Percentiles rank a stretch among this genome's conserved stretches.
phyloP scores from a whole-genome alignment of 2,888 invertebrate species.

The Stegana nigrithorax region DNA sequence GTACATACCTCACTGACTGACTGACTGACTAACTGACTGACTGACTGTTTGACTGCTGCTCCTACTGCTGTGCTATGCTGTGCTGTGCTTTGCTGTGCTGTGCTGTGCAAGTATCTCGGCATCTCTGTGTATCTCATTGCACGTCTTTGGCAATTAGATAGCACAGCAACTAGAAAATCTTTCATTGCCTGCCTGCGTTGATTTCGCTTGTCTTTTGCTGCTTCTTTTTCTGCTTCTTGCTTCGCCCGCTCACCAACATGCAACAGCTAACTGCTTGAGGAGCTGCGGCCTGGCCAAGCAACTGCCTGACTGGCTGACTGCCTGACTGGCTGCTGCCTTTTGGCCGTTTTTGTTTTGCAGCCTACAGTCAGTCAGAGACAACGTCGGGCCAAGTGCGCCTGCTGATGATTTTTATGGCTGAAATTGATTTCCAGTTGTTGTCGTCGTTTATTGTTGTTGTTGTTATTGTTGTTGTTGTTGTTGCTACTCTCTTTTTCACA shows the following conservation, averaged over 20 bases:
- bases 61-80: too few species aligned
- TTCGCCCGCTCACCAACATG: not conserved
- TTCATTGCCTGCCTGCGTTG: not conserved
- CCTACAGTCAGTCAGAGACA: too few species aligned
- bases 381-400: constrained; percentile 12
- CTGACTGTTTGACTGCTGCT: too few species aligned
- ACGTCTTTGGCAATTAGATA: constrained; percentile 55
- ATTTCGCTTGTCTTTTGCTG: not conserved
- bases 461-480: constrained; percentile 11
- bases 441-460: constrained; percentile 28
- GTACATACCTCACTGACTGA: too few species aligned
- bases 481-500: not conserved
- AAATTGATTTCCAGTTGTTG: constrained; percentile 60
- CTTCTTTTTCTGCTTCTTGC: not conserved
- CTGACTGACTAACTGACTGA: too few species aligned
- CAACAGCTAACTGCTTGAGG: too few species aligned
- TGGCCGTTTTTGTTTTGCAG: too few species aligned
- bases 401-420: constrained; percentile 59
- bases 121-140: constrained; percentile 25
- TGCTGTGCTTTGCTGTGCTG: not conserved
- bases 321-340: too few species aligned
- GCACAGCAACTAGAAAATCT: constrained; percentile 21
- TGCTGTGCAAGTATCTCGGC: constrained; percentile 4
- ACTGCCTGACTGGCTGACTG: too few species aligned
- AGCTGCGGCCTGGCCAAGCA: too few species aligned